A percentile compares a stretch with the other conserved stretches of the same genome.
phyloP scores from a whole-genome alignment of 2,888 invertebrate species.

The Fragum whitleyi region DNA sequence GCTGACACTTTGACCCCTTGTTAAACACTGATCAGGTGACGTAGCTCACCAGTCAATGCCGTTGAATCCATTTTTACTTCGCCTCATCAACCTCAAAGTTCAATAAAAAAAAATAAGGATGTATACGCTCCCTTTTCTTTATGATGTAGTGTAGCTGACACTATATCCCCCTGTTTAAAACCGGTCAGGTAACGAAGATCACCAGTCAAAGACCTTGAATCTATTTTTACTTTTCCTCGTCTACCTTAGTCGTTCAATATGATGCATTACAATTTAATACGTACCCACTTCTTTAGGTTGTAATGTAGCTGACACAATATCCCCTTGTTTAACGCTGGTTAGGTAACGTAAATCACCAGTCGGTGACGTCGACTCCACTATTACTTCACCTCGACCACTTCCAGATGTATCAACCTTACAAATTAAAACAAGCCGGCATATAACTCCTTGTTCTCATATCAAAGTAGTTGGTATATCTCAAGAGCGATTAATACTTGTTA shows the following conservation, averaged over 20 bases:
- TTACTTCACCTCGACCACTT: conserved; percentile 89
- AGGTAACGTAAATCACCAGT: conserved; percentile 88
- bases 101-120: too few species aligned
- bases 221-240: conserved; percentile 92
- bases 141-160: conserved; percentile 66
- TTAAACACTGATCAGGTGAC: conserved; percentile 57
- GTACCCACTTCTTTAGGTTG: conserved; percentile 72
- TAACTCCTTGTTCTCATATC: too few species aligned
- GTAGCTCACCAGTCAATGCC: conserved; percentile 91
- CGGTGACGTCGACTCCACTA: conserved; percentile 96
- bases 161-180: conserved; percentile 46
- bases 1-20: conserved; percentile 54
- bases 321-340: conserved; percentile 50
- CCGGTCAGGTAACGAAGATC: conserved; percentile 84
- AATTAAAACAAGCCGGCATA: conserved; percentile 8
- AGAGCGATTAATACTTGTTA: too few species aligned
- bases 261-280: too few species aligned
- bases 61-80: conserved; percentile 96
- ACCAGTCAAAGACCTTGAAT: conserved; percentile 94
- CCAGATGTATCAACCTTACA: conserved; percentile 87
- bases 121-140: conserved; percentile 86
- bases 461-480: too few species aligned
- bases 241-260: too few species aligned
- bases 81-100: too few species aligned
- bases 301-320: conserved; percentile 59